Evolutionary conservation across 2,113 vertebrate species (phyloP), one percentile per base, ranked within the genome.

Genomic region (Suncus etruscus): DNA sequence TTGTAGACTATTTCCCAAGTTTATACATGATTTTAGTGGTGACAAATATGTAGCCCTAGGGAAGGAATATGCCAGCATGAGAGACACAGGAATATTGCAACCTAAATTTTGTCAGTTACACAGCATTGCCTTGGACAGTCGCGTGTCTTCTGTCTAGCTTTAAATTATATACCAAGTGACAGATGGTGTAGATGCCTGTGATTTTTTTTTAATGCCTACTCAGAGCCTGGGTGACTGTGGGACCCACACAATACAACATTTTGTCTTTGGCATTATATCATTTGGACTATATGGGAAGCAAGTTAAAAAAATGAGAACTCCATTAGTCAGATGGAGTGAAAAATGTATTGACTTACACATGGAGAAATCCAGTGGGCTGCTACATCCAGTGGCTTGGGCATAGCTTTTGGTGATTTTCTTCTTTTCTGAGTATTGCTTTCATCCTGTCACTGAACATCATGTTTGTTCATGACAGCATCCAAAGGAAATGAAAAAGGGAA

Each of bases 101-200:
- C 47, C 65, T 89, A 79, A 58, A 87, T 93, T 39, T 91, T 91
- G 51, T 94, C n/a, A 68, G 65, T 74, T 92, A 2, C 73, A 73
- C 6, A 63, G 69, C 24, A 88, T 8, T 89, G 50, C 32, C 22
- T 80, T 91, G 69, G 87, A 83, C 27, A 86, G 15, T 91, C 77
- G 84, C 15, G 3, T 90, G 50, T 66, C 63, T 95, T 96, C 70
- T 93, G 73, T 95, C 31, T 95, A 92, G 72, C 15, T 95, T 91
- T 94, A 89, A 90, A 78, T 92, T 54, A 54, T 94, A 78, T 61
- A 94, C 24, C 54, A 93, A 91, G n/a, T 78, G 74, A 82, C 80
- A 92, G 75, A 84, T 94, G 89, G 82, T 90, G 15, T 81, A 89
- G 54, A 94, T 95, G n/a, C 14, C 29, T 88, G 45, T 90, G 54